Percentiles rank a stretch among this genome's conserved stretches.
phyloP scores from a whole-genome alignment of 2,113 vertebrate genomes.

The Pteropus alecto region DNA sequence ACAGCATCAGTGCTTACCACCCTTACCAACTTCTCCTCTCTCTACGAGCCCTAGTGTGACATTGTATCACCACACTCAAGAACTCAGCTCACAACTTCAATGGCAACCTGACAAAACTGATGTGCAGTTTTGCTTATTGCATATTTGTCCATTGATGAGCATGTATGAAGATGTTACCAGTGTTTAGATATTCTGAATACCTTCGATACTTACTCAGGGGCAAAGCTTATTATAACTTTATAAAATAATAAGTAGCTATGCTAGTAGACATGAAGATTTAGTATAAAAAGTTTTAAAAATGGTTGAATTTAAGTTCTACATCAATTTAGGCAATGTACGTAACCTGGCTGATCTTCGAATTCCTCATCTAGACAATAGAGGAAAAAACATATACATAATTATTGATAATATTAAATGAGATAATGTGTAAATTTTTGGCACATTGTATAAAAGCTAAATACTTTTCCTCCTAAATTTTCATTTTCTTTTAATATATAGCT shows the following conservation, averaged over 20 bases:
- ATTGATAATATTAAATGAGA: not conserved
- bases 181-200: not conserved
- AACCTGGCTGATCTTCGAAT: not conserved
- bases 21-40: not conserved
- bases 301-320: not conserved
- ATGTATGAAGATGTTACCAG: not conserved
- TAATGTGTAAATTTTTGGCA: not conserved
- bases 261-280: not conserved
- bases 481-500: not conserved
- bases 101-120: not conserved
- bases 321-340: not conserved
- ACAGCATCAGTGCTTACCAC: too few relatives aligned
- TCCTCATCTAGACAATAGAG: not conserved
- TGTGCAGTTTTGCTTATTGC: not conserved
- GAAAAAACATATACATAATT: not conserved
- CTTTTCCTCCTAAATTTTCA: not conserved
- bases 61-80: not conserved
- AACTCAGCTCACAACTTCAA: not conserved
- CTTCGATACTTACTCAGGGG: not conserved
- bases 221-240: not conserved
- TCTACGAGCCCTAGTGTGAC: not conserved
- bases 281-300: not conserved
- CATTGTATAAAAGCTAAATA: not conserved
- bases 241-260: not conserved
- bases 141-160: not conserved